Evolutionary conservation across 2,113 vertebrate species (phyloP), one percentile per base, ranked within the genome.

Genomic region (Heliornis fulica): DNA sequence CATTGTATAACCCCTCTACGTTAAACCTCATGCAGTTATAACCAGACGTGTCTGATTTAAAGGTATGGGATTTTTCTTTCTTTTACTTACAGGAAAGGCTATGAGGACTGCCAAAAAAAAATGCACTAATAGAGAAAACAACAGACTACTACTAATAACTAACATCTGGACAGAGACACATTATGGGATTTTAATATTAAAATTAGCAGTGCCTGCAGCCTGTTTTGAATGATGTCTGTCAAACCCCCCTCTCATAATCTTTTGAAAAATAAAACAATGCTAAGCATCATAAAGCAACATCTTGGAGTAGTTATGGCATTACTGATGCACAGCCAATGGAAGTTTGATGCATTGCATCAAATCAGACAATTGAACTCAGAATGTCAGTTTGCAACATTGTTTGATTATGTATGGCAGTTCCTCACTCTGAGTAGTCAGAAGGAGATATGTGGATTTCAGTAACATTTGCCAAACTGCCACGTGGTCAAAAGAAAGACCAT

Each of bases 171-270:
- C 7, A 45, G 45, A 72, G 29, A 5, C 83, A 9, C 10, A 25
- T 56, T 87, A 59, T 38, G 65, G 72, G 91, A 53, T 91, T 92
- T 86, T 78, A 70, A 51, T 93, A 86, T 89, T 83, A 63, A 90
- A 91, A 91, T 84, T 66, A 90, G 23, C 23, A 48, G 25, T 75
- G 71, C 80, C 90, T 93, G 53, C 22, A 80, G 9, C 31, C 45
- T 75, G 60, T 53, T 28, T 83, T 92, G 69, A 87, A 81, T 91
- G 43, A 90, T 1, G 0, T 81, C 83, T 81, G 68, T 54, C 64
- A 94, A 81, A 34, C 5, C 2, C 36, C 2, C 32, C 18, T 78
- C 76, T 84, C 76, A 93, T 71, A 87, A 22, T 81, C 46, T 84
- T 94, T 72, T 40, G 53, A 71, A 87, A 92, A 81, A 31, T 59